Conservation (phyloP, 2,888 invertebrate genomes). For the Geophilus truncorum region DNA sequence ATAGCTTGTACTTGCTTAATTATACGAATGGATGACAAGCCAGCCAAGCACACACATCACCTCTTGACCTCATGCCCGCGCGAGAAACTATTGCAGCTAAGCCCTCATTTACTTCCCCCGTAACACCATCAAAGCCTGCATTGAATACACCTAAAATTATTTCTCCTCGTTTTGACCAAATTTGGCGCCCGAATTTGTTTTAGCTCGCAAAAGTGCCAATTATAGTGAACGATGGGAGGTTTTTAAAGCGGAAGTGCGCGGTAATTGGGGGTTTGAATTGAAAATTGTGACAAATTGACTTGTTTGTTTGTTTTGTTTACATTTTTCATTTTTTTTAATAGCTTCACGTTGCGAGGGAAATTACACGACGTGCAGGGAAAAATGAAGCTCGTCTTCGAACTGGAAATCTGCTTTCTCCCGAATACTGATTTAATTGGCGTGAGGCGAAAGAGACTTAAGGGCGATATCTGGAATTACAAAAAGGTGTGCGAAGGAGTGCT, state of each 20-base stretch:
- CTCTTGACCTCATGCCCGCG: slow-evolving; percentile 7
- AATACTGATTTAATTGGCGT: slow-evolving; percentile 55
- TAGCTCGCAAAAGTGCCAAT: neutral
- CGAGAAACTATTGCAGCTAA: slow-evolving; percentile 11
- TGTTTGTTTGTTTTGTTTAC: neutral
- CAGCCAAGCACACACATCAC: slow-evolving; percentile 1
- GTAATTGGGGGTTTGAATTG: neutral
- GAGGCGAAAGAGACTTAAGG: slow-evolving; percentile 65
- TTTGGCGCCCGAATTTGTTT: neutral
- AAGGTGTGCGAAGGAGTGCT: slow-evolving; percentile 67
- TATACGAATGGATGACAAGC: slow-evolving; percentile 20
- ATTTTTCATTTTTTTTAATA: slow-evolving; percentile 45
- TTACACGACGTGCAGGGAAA: slow-evolving; percentile 54
- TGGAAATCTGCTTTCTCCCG: slow-evolving; percentile 58
- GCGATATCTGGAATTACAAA: slow-evolving; percentile 76
- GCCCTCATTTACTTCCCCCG: neutral
- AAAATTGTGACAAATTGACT: neutral
- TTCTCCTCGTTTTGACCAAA: no score
- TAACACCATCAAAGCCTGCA: neutral
- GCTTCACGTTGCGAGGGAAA: slow-evolving; percentile 63
- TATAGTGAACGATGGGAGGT: neutral
- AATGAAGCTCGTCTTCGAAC: slow-evolving; percentile 60
- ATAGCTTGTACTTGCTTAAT: slow-evolving; percentile 11
- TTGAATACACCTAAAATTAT: no score
- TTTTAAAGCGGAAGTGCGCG: neutral